Evolutionary conservation across 2,797 vertebrate species (phyloP).

Genomic region (Paramormyrops hopkinsi): DNA sequence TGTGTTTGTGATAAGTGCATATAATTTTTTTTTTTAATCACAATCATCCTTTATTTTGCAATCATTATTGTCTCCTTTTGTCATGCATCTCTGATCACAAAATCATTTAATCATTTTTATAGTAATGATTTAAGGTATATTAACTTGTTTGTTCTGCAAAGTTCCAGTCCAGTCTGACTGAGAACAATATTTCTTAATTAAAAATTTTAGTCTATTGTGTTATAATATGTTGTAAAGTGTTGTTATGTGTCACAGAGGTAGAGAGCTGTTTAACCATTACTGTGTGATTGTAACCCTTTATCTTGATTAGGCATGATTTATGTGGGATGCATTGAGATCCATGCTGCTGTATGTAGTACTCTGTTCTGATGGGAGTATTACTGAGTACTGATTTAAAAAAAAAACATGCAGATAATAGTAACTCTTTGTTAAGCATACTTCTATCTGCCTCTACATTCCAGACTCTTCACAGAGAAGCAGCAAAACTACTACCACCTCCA

Average conservation of each 20-base stretch:
- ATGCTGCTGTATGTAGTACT: background rate
- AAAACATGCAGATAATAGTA: background rate
- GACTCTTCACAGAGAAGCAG: slow-evolving; percentile 76
- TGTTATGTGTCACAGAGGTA: background rate
- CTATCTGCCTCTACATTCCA: slow-evolving; percentile 39
- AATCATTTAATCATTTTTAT: background rate
- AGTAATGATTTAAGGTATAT: background rate
- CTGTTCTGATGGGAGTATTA: background rate
- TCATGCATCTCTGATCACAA: too few species aligned
- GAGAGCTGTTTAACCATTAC: background rate
- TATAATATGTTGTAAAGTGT: background rate
- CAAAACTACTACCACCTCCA: slow-evolving; percentile 74
- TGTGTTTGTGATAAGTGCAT: background rate
- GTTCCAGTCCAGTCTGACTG: background rate
- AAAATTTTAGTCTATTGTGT: background rate
- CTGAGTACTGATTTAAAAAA: background rate
- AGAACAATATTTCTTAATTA: background rate
- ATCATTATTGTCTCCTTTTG: background rate
- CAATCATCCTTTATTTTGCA: background rate
- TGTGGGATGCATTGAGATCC: background rate
- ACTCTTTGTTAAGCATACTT: background rate
- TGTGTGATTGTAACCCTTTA: background rate
- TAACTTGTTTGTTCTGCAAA: background rate
- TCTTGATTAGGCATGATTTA: background rate
- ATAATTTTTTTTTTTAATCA: background rate